These are phyloP conservation scores for Ivindomyrus marchei DNA, from an alignment of 2,113 vertebrate species.

Conservation along the genomic window DNA sequence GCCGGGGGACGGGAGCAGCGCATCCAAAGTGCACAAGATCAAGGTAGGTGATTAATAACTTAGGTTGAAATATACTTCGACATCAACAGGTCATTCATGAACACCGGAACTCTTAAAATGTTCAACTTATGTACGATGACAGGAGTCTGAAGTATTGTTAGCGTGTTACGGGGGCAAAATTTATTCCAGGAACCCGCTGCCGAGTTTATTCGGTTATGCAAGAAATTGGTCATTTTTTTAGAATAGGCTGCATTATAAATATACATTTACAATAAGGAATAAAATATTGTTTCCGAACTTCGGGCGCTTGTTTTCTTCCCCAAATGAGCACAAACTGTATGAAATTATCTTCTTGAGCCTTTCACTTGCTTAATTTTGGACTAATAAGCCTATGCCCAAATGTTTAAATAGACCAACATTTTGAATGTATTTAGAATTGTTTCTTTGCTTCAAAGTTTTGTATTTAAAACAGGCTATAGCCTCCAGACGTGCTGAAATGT, in stretches of 20 bases:
- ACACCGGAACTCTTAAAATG: neutral
- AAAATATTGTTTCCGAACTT: neutral
- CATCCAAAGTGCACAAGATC: slow-evolving; percentile 56
- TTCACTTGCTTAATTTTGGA: neutral
- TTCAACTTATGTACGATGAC: neutral
- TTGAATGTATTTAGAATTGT: neutral
- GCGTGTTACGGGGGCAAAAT: neutral
- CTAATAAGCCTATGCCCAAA: neutral
- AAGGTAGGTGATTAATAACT: slow-evolving; percentile 49
- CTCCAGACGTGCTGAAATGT: neutral
- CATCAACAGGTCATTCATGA: neutral
- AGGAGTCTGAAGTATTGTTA: neutral
- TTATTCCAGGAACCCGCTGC: neutral
- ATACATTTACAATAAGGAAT: neutral
- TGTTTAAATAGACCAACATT: neutral
- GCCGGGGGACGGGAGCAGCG: slow-evolving; percentile 12
- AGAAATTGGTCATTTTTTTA: neutral
- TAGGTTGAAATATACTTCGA: neutral
- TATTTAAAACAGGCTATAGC: neutral
- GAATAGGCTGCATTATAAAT: neutral
- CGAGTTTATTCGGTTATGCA: neutral
- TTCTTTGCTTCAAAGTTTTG: neutral
- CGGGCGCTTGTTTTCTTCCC: neutral
- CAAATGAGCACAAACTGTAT: neutral
- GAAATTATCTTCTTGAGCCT: neutral